Percentiles rank a stretch among this genome's conserved stretches.
Evolutionary conservation across 2,113 vertebrate species (phyloP).

Genomic region (Plecturocebus donacophilus): DNA sequence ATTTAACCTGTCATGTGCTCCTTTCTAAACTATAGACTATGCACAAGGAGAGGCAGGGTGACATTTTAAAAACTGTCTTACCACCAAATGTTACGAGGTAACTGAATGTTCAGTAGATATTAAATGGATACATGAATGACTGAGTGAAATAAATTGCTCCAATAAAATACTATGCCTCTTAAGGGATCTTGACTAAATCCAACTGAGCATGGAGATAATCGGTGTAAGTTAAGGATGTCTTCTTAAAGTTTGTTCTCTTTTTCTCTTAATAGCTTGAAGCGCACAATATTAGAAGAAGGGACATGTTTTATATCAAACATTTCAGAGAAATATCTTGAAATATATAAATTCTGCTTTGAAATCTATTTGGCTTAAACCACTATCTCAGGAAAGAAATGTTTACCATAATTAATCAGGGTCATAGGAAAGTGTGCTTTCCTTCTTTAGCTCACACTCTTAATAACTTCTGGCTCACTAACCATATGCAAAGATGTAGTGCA

Average conservation of each 20-base stretch:
- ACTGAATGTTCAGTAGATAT: neutral
- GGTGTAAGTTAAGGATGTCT: neutral
- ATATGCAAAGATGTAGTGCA: neutral
- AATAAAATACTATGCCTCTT: neutral
- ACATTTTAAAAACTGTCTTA: neutral
- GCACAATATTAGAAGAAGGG: neutral
- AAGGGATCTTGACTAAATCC: neutral
- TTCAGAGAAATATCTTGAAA: neutral
- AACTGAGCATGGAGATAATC: neutral
- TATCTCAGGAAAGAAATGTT: neutral
- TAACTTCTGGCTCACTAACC: neutral
- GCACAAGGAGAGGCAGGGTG: neutral
- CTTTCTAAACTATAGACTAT: neutral
- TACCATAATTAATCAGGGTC: neutral
- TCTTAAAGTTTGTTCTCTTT: neutral
- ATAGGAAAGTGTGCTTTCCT: neutral
- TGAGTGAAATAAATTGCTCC: neutral
- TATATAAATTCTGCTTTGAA: neutral
- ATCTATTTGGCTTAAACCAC: neutral
- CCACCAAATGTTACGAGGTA: neutral
- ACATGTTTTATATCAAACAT: neutral
- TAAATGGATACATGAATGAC: neutral
- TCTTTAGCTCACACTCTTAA: neutral
- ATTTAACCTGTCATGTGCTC: neutral
- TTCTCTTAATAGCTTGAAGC: neutral